Percentiles rank a stretch among this genome's conserved stretches.
phyloP scores from a whole-genome alignment of 2,797 vertebrate species.

The Arrhamphus sclerolepis region DNA sequence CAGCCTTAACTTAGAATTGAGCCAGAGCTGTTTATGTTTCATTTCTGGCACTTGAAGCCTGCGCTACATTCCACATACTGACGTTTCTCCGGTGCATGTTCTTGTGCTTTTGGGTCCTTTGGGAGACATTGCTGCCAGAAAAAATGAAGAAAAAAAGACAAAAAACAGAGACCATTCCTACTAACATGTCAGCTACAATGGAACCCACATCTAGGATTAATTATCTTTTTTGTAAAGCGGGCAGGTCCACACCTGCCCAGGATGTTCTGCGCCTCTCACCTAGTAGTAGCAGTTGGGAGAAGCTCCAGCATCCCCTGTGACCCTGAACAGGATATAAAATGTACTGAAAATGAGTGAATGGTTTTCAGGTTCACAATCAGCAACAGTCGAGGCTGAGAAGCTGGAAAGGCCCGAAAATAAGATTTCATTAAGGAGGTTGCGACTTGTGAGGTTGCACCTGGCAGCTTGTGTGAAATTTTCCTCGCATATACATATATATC shows the following conservation, averaged over 20 bases:
- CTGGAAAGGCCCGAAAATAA: conserved; percentile 14
- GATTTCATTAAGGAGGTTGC: background rate
- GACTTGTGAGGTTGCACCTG: conserved; percentile 28
- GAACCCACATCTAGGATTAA: conserved; percentile 21
- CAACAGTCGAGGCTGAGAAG: background rate
- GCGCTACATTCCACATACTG: no score
- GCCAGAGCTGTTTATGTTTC: no score
- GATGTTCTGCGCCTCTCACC: background rate
- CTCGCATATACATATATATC: background rate
- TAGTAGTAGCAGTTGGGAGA: background rate
- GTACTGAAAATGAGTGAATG: conserved; percentile 2
- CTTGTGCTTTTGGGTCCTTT: conserved; percentile 7
- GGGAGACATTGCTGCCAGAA: conserved; percentile 10
- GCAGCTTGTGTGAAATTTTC: conserved; percentile 44
- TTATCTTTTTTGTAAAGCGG: conserved; percentile 15
- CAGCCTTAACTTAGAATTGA: no score
- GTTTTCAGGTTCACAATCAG: conserved; percentile 21
- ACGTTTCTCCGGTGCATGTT: background rate
- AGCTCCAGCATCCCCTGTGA: background rate
- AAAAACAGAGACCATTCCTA: conserved; percentile 25
- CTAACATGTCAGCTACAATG: conserved; percentile 30
- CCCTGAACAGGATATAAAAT: background rate
- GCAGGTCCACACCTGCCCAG: conserved; percentile 14
- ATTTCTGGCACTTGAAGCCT: no score
- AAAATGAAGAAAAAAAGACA: background rate